Conservation (phyloP, 2,113 vertebrate species). For the Poecile atricapillus region DNA sequence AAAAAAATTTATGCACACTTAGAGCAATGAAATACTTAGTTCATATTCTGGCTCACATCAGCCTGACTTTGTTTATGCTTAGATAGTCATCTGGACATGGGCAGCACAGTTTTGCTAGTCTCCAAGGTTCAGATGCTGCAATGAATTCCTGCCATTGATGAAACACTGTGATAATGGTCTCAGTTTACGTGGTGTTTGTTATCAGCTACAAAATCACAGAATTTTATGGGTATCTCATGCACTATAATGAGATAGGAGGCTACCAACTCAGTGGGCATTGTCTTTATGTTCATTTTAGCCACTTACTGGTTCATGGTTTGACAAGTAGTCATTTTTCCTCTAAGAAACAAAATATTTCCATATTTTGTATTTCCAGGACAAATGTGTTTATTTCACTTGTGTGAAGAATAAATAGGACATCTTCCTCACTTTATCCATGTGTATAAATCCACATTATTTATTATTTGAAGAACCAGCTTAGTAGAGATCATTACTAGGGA, state of each 20-base stretch:
- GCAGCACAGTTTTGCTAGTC: neutral
- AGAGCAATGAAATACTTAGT: neutral
- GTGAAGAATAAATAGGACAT: neutral
- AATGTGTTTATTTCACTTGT: neutral
- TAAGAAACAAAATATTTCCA: neutral
- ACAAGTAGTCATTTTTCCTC: neutral
- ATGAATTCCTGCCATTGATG: neutral
- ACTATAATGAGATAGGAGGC: neutral
- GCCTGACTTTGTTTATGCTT: constrained; percentile 2
- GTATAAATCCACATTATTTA: neutral
- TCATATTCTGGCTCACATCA: neutral
- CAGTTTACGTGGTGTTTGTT: neutral
- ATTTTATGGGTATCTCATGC: neutral
- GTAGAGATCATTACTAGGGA: neutral
- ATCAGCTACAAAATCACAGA: constrained; percentile 2
- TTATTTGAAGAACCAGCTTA: neutral
- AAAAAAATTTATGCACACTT: neutral
- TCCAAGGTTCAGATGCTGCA: neutral
- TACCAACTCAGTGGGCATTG: neutral
- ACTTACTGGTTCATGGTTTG: neutral
- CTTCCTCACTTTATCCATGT: neutral
- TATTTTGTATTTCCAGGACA: neutral
- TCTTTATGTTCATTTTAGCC: neutral
- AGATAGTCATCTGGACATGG: neutral
- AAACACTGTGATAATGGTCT: neutral